These are phyloP conservation scores for Sturnus vulgaris DNA, from an alignment of 2,113 vertebrate genomes.

Conservation along the genomic window DNA sequence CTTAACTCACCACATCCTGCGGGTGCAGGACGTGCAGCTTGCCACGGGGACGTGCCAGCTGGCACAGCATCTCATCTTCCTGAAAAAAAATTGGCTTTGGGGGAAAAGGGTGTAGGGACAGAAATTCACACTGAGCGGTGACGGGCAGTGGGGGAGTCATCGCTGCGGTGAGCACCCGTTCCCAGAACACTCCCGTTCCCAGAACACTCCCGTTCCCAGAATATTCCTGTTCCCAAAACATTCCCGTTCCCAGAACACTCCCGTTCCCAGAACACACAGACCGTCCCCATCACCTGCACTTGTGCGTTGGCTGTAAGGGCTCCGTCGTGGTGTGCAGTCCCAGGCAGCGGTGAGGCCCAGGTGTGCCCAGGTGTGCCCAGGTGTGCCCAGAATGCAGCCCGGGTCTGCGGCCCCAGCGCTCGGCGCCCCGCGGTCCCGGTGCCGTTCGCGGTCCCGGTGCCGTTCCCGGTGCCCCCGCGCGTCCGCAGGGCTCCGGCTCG, in stretches of 20 bases:
- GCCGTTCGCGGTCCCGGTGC: too few species aligned
- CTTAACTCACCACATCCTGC: neutral
- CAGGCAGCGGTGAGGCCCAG: too few species aligned
- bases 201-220: too few species aligned
- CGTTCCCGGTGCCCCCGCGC: neutral
- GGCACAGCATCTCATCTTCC: neutral
- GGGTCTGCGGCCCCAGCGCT: too few species aligned
- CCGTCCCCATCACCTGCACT: neutral
- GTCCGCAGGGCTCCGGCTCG: neutral
- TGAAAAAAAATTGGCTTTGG: neutral
- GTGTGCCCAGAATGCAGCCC: too few species aligned
- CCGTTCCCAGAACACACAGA: neutral
- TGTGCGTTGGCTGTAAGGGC: rapidly evolving
- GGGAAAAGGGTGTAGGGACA: neutral
- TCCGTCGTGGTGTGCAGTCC: too few species aligned
- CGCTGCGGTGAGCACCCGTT: neutral
- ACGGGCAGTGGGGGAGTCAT: rapidly evolving
- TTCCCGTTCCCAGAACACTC: too few species aligned
- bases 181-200: too few species aligned
- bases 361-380: too few species aligned
- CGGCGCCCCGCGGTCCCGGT: too few species aligned
- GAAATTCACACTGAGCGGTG: rapidly evolving
- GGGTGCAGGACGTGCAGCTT: neutral
- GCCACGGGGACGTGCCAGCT: neutral
- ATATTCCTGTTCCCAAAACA: too few species aligned